Evolutionary conservation across 2,888 invertebrate species (phyloP), one percentile per base, ranked within the genome.

Genomic region (Beris chalybata): DNA sequence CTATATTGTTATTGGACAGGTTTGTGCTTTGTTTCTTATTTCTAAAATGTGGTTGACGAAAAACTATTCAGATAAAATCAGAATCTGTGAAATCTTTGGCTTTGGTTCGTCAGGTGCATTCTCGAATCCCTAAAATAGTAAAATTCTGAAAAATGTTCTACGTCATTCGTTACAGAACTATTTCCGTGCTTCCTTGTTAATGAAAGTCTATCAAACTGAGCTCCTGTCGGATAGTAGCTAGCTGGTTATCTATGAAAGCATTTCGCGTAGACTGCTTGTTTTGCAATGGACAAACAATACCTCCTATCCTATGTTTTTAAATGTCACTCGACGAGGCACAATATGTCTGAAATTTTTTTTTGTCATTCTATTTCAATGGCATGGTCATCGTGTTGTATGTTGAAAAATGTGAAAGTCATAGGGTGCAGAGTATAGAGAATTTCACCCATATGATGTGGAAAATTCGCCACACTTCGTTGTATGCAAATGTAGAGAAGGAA

Each of bases 251-350:
- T 22, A 22, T 22, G 22, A 22, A 22, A 52, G 61, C 61, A 9
- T 15, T 38, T 52, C 22, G 43, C 32, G 38, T 12, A 31, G 54
- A 54, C 54, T 54, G 54, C n/a, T 47, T 13, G 30, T 59, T 59
- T 59, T 47, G 6, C 47, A 47, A 30, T 48, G 48, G n/a, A 31
- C n/a, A 15, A 47, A 43, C 47, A 47, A 48, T 13, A 48, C 47
- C 13, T 31, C 30, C n/a, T 7, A 32, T 32, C n/a, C 50, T 30
- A 31, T 11, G 43, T 50, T 61, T 48, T 61, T 52, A 22, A 50
- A 61, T 61, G 61, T 61, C 61, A 61, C 61, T 61, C 52, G 61
- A 61, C 52, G 22, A 38, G 61, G 61, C 38, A 61, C 61, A 61
- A 61, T 61, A 43, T 38, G 61, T 52, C 61, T 52, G 52, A 61